These are phyloP conservation scores for Phalera bucephala DNA, from an alignment of 2,888 invertebrate species.

Conservation along the genomic window DNA sequence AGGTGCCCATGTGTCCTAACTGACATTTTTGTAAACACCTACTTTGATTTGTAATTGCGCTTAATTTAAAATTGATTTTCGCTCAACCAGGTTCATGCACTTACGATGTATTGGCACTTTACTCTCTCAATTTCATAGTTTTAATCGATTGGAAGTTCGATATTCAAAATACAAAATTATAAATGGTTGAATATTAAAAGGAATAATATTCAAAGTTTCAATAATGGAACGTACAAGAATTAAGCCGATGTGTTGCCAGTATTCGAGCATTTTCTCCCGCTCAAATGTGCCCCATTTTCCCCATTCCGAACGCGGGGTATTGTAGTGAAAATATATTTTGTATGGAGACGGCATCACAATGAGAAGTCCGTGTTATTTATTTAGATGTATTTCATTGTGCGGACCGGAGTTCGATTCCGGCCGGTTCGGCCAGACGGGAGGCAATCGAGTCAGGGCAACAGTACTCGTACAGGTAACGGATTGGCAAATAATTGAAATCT, in stretches of 20 bases:
- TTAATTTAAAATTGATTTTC: too few relatives aligned
- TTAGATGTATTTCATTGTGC: slow-evolving; percentile 72
- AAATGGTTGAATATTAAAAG: too few relatives aligned
- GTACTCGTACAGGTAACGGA: slow-evolving; percentile 53
- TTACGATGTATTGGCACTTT: too few relatives aligned
- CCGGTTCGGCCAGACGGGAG: slow-evolving; percentile 53
- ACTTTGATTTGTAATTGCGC: too few relatives aligned
- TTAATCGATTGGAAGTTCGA: too few relatives aligned
- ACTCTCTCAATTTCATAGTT: too few relatives aligned
- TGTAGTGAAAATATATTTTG: slow-evolving; percentile 72
- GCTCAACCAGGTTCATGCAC: too few relatives aligned
- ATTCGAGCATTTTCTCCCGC: slow-evolving; percentile 56
- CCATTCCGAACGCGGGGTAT: slow-evolving; percentile 52
- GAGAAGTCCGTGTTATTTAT: slow-evolving; percentile 73
- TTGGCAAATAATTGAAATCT: slow-evolving; percentile 72
- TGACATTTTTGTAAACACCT: too few relatives aligned
- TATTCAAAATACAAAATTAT: too few relatives aligned
- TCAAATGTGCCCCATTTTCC: slow-evolving; percentile 64
- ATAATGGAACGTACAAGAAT: slow-evolving; percentile 51
- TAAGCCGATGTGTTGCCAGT: slow-evolving; percentile 55
- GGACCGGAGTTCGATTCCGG: slow-evolving; percentile 57
- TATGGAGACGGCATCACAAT: slow-evolving; percentile 68
- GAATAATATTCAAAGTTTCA: slow-evolving; percentile 47
- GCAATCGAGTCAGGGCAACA: slow-evolving; percentile 58
- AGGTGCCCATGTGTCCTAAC: too few relatives aligned